phyloP scores from a whole-genome alignment of 2,888 invertebrate species.

The Crepidodera aurea region DNA sequence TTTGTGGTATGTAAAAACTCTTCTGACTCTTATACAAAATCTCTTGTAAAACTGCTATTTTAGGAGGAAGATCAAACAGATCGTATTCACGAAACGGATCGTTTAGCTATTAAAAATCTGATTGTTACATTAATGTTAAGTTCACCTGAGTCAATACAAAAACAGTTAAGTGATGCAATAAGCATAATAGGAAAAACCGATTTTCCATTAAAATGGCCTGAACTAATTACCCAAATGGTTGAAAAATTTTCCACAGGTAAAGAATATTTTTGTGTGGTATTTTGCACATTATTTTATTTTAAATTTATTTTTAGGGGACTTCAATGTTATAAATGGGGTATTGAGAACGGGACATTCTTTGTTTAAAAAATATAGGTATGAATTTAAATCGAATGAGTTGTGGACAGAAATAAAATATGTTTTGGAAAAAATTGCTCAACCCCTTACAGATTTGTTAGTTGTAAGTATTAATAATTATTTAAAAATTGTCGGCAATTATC shows the following conservation, averaged over 20 bases:
- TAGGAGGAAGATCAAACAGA: slow-evolving; percentile 77
- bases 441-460: slow-evolving; percentile 89
- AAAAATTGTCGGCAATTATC: no score
- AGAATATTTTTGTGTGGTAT: no score
- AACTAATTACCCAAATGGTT: slow-evolving; percentile 91
- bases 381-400: slow-evolving; percentile 92
- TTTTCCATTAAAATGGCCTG: slow-evolving; percentile 97
- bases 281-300: no score
- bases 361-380: slow-evolving; percentile 94
- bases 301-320: slow-evolving; percentile 73
- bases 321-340: slow-evolving; percentile 93
- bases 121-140: slow-evolving; percentile 94
- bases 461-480: slow-evolving; percentile 67
- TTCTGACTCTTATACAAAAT: no score
- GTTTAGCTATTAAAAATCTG: slow-evolving; percentile 80
- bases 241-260: slow-evolving; percentile 83
- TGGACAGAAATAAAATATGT: slow-evolving; percentile 99
- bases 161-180: slow-evolving; percentile 94
- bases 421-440: slow-evolving; percentile 90
- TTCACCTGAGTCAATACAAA: slow-evolving; percentile 88
- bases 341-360: slow-evolving; percentile 95
- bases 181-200: slow-evolving; percentile 96
- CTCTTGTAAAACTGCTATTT: slow-evolving; percentile 32
- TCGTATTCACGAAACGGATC: slow-evolving; percentile 81
- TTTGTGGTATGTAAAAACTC: slow-evolving; percentile 71